Evolutionary conservation across 2,797 vertebrate species (phyloP).

Genomic region (Hypotaenidia okinawae): DNA sequence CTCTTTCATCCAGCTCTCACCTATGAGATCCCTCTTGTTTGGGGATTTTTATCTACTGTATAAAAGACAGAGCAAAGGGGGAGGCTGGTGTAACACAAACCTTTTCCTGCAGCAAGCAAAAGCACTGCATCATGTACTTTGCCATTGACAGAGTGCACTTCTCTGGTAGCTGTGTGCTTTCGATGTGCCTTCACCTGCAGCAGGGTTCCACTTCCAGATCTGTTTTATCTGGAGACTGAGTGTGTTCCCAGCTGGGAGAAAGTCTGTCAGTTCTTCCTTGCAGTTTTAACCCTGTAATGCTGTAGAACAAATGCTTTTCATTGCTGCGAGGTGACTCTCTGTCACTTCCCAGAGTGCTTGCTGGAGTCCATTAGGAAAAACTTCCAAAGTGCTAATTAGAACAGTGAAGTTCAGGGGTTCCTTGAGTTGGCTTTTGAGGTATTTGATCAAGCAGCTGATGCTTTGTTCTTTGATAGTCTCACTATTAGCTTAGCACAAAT

Average conservation of each 20-base stretch:
- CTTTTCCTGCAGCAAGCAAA: neutral
- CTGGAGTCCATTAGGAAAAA: neutral
- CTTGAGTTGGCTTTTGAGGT: neutral
- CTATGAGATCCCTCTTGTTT: neutral
- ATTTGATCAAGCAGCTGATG: neutral
- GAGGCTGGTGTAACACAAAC: neutral
- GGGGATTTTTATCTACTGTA: neutral
- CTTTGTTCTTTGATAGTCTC: neutral
- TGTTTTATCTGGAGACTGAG: neutral
- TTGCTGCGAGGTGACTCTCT: rapidly evolving
- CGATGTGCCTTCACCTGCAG: neutral
- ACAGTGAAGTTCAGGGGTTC: neutral
- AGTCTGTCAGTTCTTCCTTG: neutral
- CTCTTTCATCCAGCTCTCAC: neutral
- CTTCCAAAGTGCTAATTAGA: neutral
- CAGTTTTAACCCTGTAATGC: neutral
- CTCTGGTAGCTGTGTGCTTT: neutral
- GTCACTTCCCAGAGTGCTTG: neutral
- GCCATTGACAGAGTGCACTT: neutral
- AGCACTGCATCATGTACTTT: rapidly evolving
- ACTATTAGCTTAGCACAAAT: neutral
- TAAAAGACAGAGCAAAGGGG: neutral
- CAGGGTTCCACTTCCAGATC: neutral
- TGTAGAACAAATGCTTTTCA: neutral
- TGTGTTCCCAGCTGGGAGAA: neutral